These are phyloP conservation scores for Meriones unguiculatus DNA, from an alignment of 2,113 vertebrate genomes.

Conservation along the genomic window DNA sequence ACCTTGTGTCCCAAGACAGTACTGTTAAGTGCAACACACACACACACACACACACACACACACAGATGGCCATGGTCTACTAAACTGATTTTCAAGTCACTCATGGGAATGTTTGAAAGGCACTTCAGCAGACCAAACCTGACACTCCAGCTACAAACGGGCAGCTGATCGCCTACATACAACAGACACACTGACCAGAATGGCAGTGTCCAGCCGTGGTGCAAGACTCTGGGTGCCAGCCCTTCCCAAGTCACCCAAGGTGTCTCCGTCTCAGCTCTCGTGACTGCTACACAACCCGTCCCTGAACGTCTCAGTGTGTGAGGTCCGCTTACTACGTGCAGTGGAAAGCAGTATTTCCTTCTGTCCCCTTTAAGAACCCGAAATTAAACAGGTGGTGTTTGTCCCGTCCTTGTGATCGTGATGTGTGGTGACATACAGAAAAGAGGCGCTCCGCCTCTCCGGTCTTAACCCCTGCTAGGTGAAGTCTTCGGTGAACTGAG, in stretches of 20 bases:
- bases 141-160: not conserved
- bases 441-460: not conserved
- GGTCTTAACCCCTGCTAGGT: conserved; percentile 36
- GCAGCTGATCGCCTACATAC: not conserved
- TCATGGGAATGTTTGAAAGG: not conserved
- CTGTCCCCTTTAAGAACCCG: not conserved
- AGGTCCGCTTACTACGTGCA: not conserved
- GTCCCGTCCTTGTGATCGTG: not conserved
- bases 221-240: not conserved
- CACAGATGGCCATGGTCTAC: not conserved
- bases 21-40: not conserved
- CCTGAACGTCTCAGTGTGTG: not conserved
- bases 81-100: conserved; percentile 26
- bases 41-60: not conserved
- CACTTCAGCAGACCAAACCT: conserved; percentile 26
- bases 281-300: not conserved
- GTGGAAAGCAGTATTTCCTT: conserved; percentile 23
- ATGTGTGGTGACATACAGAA: not conserved
- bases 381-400: not conserved
- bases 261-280: not conserved
- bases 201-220: not conserved
- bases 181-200: not conserved
- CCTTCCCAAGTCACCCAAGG: not conserved
- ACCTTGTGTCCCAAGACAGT: not conserved
- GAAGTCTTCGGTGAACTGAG: conserved; percentile 25